Conservation (phyloP, 2,797 vertebrate species). For the Pseudochirops corinnae region DNA sequence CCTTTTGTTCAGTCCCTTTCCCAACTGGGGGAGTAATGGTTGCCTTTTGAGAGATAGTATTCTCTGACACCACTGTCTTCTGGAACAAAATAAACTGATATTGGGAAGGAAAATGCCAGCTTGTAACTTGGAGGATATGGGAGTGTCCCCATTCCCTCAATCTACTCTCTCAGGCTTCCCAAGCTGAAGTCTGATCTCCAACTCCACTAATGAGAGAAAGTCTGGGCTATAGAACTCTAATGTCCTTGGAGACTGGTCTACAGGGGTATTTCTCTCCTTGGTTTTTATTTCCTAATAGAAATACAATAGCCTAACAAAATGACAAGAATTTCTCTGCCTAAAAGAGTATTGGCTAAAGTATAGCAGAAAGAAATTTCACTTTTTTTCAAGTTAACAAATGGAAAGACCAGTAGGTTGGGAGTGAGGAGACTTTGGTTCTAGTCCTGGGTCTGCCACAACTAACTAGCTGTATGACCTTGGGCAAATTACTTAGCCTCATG, state of each 20-base stretch:
- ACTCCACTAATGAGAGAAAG: neutral
- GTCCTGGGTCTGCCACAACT: neutral
- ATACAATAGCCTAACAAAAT: neutral
- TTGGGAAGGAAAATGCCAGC: neutral
- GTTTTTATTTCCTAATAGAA: neutral
- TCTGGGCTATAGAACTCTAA: neutral
- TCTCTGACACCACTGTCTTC: constrained; percentile 23
- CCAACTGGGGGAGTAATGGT: neutral
- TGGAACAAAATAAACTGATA: constrained; percentile 45
- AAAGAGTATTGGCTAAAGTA: neutral
- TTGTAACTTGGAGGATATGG: neutral
- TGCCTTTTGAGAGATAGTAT: constrained; percentile 24
- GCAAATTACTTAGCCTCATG: neutral
- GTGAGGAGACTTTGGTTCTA: neutral
- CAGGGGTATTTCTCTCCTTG: neutral
- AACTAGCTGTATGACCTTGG: neutral
- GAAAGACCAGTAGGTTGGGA: neutral
- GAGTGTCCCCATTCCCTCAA: constrained; percentile 9
- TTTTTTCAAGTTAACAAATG: neutral
- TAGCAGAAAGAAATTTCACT: neutral
- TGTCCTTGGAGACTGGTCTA: neutral
- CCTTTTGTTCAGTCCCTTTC: constrained; percentile 48
- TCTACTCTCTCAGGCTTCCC: neutral
- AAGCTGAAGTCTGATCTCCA: neutral
- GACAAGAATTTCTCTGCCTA: neutral